Conservation (phyloP, 2,113 vertebrate genomes). For the Cryptoleucopteryx plumbea region DNA sequence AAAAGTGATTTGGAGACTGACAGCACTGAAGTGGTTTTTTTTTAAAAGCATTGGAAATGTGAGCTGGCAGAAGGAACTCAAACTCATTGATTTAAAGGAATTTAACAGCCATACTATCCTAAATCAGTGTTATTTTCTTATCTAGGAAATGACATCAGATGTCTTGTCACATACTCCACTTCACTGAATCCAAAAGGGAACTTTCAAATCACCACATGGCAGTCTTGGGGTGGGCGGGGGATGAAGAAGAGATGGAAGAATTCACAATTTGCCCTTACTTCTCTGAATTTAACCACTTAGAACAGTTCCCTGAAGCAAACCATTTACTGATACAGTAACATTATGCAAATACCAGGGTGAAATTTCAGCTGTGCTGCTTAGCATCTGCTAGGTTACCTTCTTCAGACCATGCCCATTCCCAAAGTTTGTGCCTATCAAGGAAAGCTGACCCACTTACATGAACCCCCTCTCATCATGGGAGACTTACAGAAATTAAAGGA, state of each 20-base stretch:
- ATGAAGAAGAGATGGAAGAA: neutral
- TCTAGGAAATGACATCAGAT: neutral
- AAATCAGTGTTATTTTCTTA: neutral
- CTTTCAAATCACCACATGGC: neutral
- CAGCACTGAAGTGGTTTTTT: neutral
- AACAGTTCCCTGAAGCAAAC: neutral
- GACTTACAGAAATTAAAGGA: neutral
- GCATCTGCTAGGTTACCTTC: neutral
- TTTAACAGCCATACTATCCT: neutral
- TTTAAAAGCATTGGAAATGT: neutral
- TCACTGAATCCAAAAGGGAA: neutral
- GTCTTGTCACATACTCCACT: neutral
- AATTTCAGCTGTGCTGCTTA: neutral
- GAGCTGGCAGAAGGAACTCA: neutral
- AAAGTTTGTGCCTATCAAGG: neutral
- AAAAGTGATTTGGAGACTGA: neutral
- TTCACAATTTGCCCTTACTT: neutral
- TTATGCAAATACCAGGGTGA: neutral
- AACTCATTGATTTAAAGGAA: neutral
- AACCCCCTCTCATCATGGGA: neutral
- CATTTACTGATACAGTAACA: neutral
- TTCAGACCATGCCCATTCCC: neutral
- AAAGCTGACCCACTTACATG: neutral
- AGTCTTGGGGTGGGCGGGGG: fast-evolving
- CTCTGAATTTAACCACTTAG: neutral